Base-by-base conservation (phyloP, 2,113 vertebrate species). In the Anarrhichthys ocellatus region DNA sequence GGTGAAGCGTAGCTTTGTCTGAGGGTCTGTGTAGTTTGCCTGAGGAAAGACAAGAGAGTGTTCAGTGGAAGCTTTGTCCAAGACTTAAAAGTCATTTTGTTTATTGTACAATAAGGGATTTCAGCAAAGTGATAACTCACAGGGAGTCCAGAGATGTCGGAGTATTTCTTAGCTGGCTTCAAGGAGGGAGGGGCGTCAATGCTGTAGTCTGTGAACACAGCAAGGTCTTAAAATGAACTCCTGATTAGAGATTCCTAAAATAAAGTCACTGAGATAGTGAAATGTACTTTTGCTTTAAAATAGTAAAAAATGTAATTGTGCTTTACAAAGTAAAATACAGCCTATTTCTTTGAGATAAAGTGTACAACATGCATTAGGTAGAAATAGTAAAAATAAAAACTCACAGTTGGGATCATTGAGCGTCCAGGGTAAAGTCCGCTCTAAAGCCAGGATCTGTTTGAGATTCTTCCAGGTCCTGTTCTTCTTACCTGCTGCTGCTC, bases 391-490 rank as follows among this genome's bases (percentile, higher is more conserved):
- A 13, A 2, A 34, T 27, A 24, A 1, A 62, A 65, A 91, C 98
- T 96, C 93, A 99, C 98, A 99, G 96, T 94, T 99, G 69, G 98
- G 97, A 94, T 99, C 97, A 63, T 93, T 96, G 81, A 98, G 93
- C 94, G 97, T 97, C 98, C 98, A 99, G 36, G 97, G 96, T 90
- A 99, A 95, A 61, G 97, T 96, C 92, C 96, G 96, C 96, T 99
- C 98, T 54, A 96, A 95, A 88, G 96, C 96, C 79, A 99, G 96
- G 91, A 99, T 99, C 93, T 99, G 98, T 93, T 99, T 99, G 80
- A 99, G 97, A 93, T 99, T 99, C 94, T 99, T 99, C 98, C 98
- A 99, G 81, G 98, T 97, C 91, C 98, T 95, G 81, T 98, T 99
- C 95, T 99, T 99, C 93, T 99, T 99, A 89, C 98, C 98, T 85